Evolutionary conservation across 2,888 invertebrate genomes (phyloP).

Genomic region (Agrochola litura): DNA sequence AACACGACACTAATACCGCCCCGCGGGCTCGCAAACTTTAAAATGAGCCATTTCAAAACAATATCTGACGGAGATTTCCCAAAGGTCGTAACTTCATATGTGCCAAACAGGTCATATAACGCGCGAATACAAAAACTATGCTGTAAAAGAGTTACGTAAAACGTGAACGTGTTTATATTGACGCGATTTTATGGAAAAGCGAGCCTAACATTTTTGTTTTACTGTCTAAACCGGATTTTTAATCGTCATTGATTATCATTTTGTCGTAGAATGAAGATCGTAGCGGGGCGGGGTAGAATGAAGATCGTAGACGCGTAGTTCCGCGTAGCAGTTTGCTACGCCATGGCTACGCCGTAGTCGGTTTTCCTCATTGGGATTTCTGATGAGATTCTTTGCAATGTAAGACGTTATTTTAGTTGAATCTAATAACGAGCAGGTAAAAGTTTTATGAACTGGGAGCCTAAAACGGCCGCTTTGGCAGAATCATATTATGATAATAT

Average conservation of each 20-base stretch:
- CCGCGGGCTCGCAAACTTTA: slow-evolving; percentile 76
- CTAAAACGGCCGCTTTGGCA: no score
- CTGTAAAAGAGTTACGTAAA: slow-evolving; percentile 35
- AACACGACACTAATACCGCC: slow-evolving; percentile 67
- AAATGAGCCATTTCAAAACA: slow-evolving; percentile 87
- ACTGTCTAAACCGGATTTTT: neutral
- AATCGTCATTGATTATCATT: neutral
- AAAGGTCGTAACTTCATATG: slow-evolving; percentile 71
- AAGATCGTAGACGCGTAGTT: slow-evolving; percentile 1
- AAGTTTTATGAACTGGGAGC: neutral
- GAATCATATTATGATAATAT: no score
- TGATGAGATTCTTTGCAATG: slow-evolving; percentile 3
- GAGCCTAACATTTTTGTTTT: neutral
- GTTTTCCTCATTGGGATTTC: neutral
- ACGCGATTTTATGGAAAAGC: neutral
- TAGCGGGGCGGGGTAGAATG: slow-evolving; percentile 2
- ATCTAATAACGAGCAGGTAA: neutral
- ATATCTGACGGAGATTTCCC: slow-evolving; percentile 87
- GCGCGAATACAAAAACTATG: slow-evolving; percentile 58
- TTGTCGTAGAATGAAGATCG: neutral
- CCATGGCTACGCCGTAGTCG: slow-evolving; percentile 24
- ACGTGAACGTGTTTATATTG: slow-evolving; percentile 33
- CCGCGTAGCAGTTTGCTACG: slow-evolving; percentile 1
- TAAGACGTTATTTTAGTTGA: neutral
- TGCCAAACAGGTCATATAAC: slow-evolving; percentile 57